Evolutionary conservation across 2,113 vertebrate genomes (phyloP), one percentile per base, ranked within the genome.

Genomic region (Channa argus): DNA sequence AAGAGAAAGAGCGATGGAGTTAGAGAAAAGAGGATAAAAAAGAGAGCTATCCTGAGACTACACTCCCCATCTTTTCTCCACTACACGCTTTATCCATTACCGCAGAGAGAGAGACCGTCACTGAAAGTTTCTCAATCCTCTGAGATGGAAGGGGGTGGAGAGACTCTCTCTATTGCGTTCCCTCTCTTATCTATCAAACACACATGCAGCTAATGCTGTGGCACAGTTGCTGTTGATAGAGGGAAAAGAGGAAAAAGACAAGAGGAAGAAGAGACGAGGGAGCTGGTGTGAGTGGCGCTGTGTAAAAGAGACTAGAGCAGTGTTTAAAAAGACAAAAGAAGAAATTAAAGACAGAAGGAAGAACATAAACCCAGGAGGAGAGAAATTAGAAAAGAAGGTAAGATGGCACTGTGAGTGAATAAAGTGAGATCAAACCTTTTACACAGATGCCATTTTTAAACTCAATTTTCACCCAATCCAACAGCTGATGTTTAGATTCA

Each of bases 61-160:
- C 74, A 45, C 69, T 55, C 67, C 38, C 44, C 33, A 24, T 64
- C 60, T 60, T 61, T 56, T 52, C 49, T 82, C 58, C 55, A n/a
- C 49, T 75, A 91, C 91, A 92, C 8, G 80, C 74, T 88, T 91
- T 89, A 85, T 85, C 86, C 89, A 91, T 93, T 92, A 90, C 80
- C 61, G 41, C 80, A 10, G 76, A 88, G 83, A 89, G 83, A 89
- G 66, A 82, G 59, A 63, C 58, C 63, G 46, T 37, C 60, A 69
- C 81, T 81, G 72, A 86, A 86, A 88, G 79, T 87, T 86, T 77
- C 79, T 86, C 69, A 63, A 14, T 85, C 88, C 89, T 83, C 66
- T 8, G 82, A 90, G 88, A 87, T 37, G 2, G 1, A 53, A 37
- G 60, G 77, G 54, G 61, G 24, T n/a, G 46, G 63, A 72, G 66